These are phyloP conservation scores for Zoanthus sansibaricus DNA, from an alignment of 92 coral and sea anemone species.

Conservation along the genomic window DNA sequence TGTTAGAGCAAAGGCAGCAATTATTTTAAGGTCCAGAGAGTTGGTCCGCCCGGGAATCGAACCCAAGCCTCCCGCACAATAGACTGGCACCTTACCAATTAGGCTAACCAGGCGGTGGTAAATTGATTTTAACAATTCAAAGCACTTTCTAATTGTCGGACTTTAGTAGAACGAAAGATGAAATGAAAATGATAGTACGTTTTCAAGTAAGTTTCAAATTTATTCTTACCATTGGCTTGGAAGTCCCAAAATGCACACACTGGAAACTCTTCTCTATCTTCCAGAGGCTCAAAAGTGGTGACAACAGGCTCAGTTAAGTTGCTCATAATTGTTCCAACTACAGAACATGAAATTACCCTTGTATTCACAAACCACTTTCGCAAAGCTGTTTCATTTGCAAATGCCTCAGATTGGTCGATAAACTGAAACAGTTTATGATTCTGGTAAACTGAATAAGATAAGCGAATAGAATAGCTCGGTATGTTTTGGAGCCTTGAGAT, in stretches of 20 bases:
- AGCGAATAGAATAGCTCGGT: slow-evolving; percentile 39
- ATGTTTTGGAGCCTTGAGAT: slow-evolving; percentile 33
- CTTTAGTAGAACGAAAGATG: neutral
- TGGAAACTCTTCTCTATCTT: slow-evolving; percentile 19
- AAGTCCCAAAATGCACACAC: slow-evolving; percentile 72
- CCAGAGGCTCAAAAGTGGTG: slow-evolving; percentile 42
- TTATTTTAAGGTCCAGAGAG: too few relatives aligned
- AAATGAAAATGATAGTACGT: too few relatives aligned
- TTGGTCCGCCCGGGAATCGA: too few relatives aligned
- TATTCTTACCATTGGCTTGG: slow-evolving; percentile 3
- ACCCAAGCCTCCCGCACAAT: too few relatives aligned
- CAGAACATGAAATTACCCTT: slow-evolving; percentile 50
- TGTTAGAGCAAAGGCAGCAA: too few relatives aligned
- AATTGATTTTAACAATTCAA: too few relatives aligned
- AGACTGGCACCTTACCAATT: too few relatives aligned
- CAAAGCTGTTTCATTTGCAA: neutral
- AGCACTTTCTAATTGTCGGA: neutral
- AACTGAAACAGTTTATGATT: slow-evolving; percentile 80
- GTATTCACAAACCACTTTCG: slow-evolving; percentile 45
- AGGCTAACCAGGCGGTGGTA: too few relatives aligned
- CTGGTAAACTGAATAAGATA: slow-evolving; percentile 77
- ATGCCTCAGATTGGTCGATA: slow-evolving; percentile 39
- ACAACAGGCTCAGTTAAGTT: slow-evolving; percentile 51
- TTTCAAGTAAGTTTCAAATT: too few relatives aligned
- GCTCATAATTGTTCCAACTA: slow-evolving; percentile 17